Evolutionary conservation across 2,888 invertebrate genomes (phyloP).

Genomic region (Dolomedes plantarius): DNA sequence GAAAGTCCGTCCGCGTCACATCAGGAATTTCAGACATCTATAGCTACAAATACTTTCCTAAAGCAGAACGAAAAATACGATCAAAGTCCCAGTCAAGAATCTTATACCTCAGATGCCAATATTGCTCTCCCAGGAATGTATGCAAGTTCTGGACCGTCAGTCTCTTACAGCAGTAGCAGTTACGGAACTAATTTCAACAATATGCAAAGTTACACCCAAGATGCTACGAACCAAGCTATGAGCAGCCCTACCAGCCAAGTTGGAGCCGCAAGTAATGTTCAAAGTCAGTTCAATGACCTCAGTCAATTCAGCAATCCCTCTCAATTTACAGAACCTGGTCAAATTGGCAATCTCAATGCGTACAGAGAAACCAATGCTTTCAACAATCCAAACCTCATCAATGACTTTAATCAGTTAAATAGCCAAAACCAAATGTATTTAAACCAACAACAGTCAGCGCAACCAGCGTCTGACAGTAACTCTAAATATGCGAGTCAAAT

Average conservation of each 20-base stretch:
- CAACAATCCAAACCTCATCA: background rate
- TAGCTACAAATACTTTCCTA: background rate
- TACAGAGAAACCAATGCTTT: background rate
- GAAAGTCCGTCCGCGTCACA: constrained; percentile 23
- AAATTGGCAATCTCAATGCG: background rate
- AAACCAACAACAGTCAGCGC: background rate
- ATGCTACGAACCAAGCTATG: constrained; percentile 12
- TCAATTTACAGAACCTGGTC: background rate
- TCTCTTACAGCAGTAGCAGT: constrained; percentile 30
- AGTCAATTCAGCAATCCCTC: background rate
- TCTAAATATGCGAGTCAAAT: background rate
- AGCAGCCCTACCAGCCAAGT: background rate
- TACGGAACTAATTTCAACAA: constrained; percentile 22
- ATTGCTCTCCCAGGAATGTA: constrained; percentile 16
- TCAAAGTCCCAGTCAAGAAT: constrained; percentile 42
- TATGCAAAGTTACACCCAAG: background rate
- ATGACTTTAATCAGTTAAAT: background rate
- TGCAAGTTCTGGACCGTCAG: constrained; percentile 20
- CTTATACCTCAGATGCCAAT: constrained; percentile 32
- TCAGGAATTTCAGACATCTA: background rate
- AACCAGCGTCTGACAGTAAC: background rate
- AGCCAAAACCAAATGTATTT: background rate
- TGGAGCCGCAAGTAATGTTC: background rate
- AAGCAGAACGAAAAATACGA: constrained; percentile 53
- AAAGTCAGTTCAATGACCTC: background rate